Conservation (phyloP, 2,113 vertebrate genomes). For the Leptocoma aspasia region DNA sequence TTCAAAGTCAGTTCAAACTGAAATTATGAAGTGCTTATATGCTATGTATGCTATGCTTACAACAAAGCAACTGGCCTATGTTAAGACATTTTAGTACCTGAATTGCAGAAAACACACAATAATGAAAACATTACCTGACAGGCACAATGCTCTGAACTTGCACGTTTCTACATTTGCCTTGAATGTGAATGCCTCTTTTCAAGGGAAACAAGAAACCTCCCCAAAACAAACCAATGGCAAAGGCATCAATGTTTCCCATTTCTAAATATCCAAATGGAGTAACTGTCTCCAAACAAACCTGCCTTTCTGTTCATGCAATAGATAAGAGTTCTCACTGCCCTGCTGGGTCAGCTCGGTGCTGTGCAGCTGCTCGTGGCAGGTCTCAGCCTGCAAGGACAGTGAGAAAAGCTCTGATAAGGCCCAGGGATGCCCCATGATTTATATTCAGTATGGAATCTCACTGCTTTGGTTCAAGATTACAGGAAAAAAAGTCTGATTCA, state of each 20-base stretch:
- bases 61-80: background rate
- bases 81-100: background rate
- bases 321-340: background rate
- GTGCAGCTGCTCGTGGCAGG: background rate
- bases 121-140: background rate
- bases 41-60: too few species aligned
- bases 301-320: background rate
- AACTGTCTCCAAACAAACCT: background rate
- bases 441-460: background rate
- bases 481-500: background rate
- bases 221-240: background rate
- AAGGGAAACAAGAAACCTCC: background rate
- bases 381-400: background rate
- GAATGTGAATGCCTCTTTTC: background rate
- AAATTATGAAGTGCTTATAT: background rate
- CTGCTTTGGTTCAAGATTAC: background rate
- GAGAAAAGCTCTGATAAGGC: background rate
- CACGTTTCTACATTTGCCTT: background rate
- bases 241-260: background rate
- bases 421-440: background rate
- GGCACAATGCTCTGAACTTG: background rate
- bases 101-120: background rate
- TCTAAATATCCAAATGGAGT: background rate
- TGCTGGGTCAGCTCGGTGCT: background rate
- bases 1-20: background rate